Conservation (phyloP, 2,113 vertebrate genomes). For the Oceanites oceanicus region DNA sequence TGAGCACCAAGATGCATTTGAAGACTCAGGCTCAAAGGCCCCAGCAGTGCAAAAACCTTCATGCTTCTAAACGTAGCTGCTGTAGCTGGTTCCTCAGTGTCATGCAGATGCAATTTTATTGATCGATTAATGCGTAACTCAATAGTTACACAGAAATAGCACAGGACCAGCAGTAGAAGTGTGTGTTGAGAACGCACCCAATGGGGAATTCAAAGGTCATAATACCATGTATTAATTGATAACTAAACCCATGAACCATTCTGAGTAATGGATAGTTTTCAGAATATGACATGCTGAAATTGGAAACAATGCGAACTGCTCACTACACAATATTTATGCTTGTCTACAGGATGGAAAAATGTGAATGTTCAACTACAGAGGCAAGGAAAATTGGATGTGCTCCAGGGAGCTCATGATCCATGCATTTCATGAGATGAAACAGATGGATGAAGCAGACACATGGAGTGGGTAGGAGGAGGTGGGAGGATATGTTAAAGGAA, state of each 20-base stretch:
- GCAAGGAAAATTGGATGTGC: not conserved
- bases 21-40: not conserved
- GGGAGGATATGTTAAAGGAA: constrained; percentile 46
- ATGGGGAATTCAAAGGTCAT: not conserved
- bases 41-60: not conserved
- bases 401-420: constrained; percentile 56
- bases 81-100: not conserved
- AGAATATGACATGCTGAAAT: constrained; percentile 1
- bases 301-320: not conserved
- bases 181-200: rapidly evolving
- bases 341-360: not conserved
- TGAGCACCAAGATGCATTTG: not conserved
- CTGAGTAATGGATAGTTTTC: not conserved
- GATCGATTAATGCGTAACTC: not conserved
- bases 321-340: constrained; percentile 27
- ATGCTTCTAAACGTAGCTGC: not conserved
- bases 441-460: constrained; percentile 51
- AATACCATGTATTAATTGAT: not conserved
- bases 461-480: constrained; percentile 26
- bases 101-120: not conserved
- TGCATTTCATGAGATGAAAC: constrained; percentile 53
- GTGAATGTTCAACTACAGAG: constrained; percentile 17
- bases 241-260: not conserved
- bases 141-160: not conserved
- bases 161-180: not conserved